Conservation (phyloP, 2,888 invertebrate genomes). For the Pecten maximus region DNA sequence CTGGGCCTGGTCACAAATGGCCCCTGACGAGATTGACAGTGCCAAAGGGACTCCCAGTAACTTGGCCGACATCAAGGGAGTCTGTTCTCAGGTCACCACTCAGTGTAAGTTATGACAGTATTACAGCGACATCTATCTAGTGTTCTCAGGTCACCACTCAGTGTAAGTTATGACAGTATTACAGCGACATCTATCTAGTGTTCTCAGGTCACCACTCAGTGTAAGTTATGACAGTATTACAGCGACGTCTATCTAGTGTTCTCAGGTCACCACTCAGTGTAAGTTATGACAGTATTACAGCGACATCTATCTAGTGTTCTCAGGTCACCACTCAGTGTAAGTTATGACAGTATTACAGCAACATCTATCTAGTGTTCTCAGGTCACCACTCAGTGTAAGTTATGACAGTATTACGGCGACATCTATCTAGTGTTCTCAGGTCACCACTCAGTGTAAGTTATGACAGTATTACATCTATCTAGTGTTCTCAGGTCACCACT, state of each 20-base stretch:
- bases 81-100: conserved; percentile 56
- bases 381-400: too few species aligned
- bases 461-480: conserved; percentile 48
- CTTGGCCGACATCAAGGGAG: conserved; percentile 56
- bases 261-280: conserved; percentile 59
- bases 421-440: conserved; percentile 52
- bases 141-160: background rate
- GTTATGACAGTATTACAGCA: too few species aligned
- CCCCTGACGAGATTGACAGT: conserved; percentile 57
- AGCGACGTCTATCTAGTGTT: conserved; percentile 50
- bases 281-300: too few species aligned
- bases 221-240: conserved; percentile 58
- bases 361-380: conserved; percentile 39
- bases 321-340: conserved; percentile 40
- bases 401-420: background rate
- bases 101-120: conserved; percentile 65
- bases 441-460: conserved; percentile 51
- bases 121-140: too few species aligned
- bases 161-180: conserved; percentile 47
- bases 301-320: background rate
- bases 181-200: too few species aligned
- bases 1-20: conserved; percentile 79
- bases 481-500: background rate
- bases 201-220: conserved; percentile 26
- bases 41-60: conserved; percentile 44